A percentile compares a stretch with the other conserved stretches of the same genome.
phyloP scores from a whole-genome alignment of 2,888 invertebrate species.

The Calameuta filiformis region DNA sequence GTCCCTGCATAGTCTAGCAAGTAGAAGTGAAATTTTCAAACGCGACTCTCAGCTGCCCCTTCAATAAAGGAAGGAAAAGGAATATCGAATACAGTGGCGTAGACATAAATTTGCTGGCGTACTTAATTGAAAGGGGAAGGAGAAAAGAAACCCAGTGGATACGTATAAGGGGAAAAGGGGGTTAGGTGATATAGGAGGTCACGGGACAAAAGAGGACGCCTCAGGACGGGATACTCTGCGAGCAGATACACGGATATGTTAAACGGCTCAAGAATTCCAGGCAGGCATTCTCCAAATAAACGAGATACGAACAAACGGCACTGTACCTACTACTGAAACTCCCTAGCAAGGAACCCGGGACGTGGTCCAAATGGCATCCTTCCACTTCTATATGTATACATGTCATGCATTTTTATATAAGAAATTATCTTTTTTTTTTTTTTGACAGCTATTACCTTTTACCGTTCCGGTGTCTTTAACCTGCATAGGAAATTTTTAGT shows the following conservation, averaged over 20 bases:
- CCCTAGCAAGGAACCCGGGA: background rate
- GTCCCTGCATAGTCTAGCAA: background rate
- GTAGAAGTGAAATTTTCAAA: background rate
- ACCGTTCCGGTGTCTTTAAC: background rate
- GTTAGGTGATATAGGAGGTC: conserved; percentile 8
- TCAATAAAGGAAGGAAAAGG: conserved; percentile 45
- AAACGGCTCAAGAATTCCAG: conserved; percentile 55
- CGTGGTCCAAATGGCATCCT: background rate
- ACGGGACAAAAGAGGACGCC: conserved; percentile 17
- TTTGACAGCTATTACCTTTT: background rate
- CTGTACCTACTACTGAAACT: background rate
- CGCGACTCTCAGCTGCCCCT: conserved; percentile 13
- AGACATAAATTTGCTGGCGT: conserved; percentile 63
- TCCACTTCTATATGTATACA: background rate
- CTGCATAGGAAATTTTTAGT: background rate
- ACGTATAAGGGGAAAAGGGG: conserved; percentile 20
- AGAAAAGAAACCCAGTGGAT: conserved; percentile 35
- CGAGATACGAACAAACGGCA: conserved; percentile 22
- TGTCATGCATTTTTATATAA: background rate
- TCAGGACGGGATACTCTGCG: conserved; percentile 13
- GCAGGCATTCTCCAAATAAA: conserved; percentile 54
- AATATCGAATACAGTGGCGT: conserved; percentile 54
- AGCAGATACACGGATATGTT: conserved; percentile 50
- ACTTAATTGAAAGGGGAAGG: conserved; percentile 64
- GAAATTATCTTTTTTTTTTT: background rate